A percentile compares a stretch with the other conserved stretches of the same genome.
phyloP scores from a whole-genome alignment of 2,113 vertebrate genomes.

The Bambusicola thoracicus region DNA sequence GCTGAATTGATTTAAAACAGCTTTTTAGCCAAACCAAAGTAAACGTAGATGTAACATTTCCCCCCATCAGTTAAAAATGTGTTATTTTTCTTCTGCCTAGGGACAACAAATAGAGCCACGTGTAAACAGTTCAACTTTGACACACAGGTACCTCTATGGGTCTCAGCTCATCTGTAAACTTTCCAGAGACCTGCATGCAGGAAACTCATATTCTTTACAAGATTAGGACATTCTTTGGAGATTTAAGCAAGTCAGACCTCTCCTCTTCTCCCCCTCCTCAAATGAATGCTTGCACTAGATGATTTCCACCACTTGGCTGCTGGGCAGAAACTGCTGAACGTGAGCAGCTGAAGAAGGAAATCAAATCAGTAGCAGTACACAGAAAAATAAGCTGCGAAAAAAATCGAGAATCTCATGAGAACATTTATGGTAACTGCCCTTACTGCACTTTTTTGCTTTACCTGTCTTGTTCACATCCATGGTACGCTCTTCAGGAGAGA shows the following conservation, averaged over 20 bases:
- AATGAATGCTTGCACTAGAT: not conserved
- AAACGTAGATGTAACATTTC: not conserved
- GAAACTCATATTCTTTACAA: slow-evolving; percentile 10
- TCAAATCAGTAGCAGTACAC: not conserved
- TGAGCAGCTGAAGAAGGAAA: not conserved
- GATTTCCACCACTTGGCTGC: not conserved
- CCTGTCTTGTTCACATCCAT: not conserved
- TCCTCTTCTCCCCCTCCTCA: not conserved
- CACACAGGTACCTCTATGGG: not conserved
- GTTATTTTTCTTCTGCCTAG: not conserved
- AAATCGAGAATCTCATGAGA: not conserved
- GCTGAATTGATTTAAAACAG: slow-evolving; percentile 9
- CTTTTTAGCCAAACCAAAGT: not conserved
- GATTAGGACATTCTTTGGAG: not conserved
- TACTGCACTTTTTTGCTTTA: not conserved
- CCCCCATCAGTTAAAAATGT: not conserved
- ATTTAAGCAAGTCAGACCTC: not conserved
- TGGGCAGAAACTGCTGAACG: not conserved
- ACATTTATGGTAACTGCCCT: not conserved
- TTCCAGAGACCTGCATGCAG: not conserved
- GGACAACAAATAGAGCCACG: slow-evolving; percentile 16
- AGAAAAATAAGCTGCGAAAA: not conserved
- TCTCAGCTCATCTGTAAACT: slow-evolving; percentile 11
- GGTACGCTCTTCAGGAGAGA: not conserved
- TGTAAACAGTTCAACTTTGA: not conserved